Evolutionary conservation across 2,113 vertebrate species (phyloP).

Genomic region (Seriola aureovittata): DNA sequence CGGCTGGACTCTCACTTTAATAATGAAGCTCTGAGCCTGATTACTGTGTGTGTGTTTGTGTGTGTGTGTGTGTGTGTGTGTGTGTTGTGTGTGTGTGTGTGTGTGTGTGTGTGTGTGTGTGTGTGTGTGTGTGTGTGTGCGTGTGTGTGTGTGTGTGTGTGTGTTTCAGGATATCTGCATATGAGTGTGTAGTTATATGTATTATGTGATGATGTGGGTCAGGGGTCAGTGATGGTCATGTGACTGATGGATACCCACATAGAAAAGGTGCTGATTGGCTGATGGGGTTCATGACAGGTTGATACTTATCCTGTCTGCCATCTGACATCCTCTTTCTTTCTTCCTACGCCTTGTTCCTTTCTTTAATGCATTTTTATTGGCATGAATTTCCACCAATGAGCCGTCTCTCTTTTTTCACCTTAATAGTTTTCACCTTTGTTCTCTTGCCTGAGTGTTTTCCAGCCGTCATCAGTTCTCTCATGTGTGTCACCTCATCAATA

Average conservation of each 20-base stretch:
- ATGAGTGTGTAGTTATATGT: not conserved
- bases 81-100: constrained; percentile 22
- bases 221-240: constrained; percentile 14
- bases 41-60: constrained; percentile 42
- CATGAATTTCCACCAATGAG: not conserved
- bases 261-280: constrained; percentile 31
- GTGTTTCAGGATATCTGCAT: constrained; percentile 1
- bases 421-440: not conserved
- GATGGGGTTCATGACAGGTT: constrained; percentile 24
- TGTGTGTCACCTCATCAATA: constrained; percentile 50
- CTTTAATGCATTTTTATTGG: not conserved
- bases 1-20: constrained; percentile 78
- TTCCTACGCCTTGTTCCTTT: not conserved
- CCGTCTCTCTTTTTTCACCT: not conserved
- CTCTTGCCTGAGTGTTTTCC: not conserved
- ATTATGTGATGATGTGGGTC: constrained; percentile 25
- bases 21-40: constrained; percentile 64
- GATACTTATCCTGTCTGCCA: constrained; percentile 6
- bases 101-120: constrained; percentile 29
- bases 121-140: constrained; percentile 33
- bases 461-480: constrained; percentile 25
- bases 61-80: constrained; percentile 29
- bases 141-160: constrained; percentile 21
- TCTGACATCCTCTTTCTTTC: not conserved
- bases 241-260: constrained; percentile 7